A percentile compares a stretch with the other conserved stretches of the same genome.
Conservation (phyloP, 2,797 vertebrate species). For the Ibycter americanus region DNA sequence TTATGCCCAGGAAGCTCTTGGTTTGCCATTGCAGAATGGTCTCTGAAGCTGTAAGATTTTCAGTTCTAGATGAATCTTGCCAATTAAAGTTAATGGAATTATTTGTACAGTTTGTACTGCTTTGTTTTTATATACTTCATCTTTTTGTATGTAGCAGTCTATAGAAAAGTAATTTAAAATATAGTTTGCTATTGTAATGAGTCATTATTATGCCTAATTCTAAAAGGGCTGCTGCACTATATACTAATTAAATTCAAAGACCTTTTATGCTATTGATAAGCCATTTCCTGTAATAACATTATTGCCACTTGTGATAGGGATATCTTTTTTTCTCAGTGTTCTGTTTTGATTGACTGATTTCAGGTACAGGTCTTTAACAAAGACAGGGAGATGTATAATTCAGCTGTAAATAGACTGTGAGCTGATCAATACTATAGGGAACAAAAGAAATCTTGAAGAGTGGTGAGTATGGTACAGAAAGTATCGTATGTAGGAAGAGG, state of each 20-base stretch:
- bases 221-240: neutral
- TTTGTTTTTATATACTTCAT: constrained; percentile 11
- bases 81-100: neutral
- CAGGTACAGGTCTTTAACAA: neutral
- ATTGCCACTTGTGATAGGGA: neutral
- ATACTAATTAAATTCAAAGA: constrained; percentile 19
- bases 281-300: constrained; percentile 2
- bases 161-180: constrained; percentile 24
- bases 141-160: neutral
- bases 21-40: neutral
- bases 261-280: constrained; percentile 10
- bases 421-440: neutral
- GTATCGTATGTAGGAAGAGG: neutral
- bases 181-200: neutral
- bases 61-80: neutral
- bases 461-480: neutral
- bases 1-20: neutral
- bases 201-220: constrained; percentile 3
- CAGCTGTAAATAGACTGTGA: neutral
- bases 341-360: neutral
- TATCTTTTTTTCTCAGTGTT: neutral
- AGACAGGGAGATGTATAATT: neutral
- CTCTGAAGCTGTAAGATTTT: neutral
- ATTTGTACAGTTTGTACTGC: neutral
- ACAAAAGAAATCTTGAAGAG: neutral